Evolutionary conservation across 2,113 vertebrate genomes (phyloP), one percentile per base, ranked within the genome.

Genomic region (Phoenicopterus ruber): DNA sequence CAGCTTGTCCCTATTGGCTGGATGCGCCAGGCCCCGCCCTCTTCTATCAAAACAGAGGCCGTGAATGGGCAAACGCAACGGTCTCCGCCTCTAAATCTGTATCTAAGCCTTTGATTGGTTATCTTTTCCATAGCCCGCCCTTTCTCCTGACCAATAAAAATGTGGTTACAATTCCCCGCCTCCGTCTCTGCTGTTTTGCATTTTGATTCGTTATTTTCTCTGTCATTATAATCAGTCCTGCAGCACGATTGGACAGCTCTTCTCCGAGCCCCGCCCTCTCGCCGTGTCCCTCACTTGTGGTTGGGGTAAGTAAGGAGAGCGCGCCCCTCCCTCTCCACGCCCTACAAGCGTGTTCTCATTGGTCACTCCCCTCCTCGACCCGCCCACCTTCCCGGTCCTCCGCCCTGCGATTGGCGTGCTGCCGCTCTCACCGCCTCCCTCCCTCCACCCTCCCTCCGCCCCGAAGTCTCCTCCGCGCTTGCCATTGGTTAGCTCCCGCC

Each of bases 221-320:
- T 11, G 70, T 66, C 79, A 49, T 13, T 81, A 1, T 1, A 8
- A 21, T 1, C 6, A 19, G 2, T 0, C 0, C 10, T 6, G 50
- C 17, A 3, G 9, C 1, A 0, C 32, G 6, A 91, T 54, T 95
- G 67, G 90, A 3, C 3, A 2, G 3, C 0, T 1, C 0, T 2
- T 0, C 10, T 0, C 1, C 14, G 38, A n/a, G 5, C 20, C 59
- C 40, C 66, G 17, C 52, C 81, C 9, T 13, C 13, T 5, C 9
- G 0, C 17, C 2, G 8, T 2, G 11, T 34, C 15, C 10, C 21
- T 7, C 36, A 29, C 44, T 72, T 36, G 15, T 6, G 55, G 78
- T 77, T 10, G 40, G 59, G 1, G 6, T 9, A 10, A 15, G 13
- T 5, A 7, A n/a, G 15, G 22, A 0, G 22, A 31, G 4, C 1